These are phyloP conservation scores for Troglohyphantes excavatus DNA, from an alignment of 2,888 invertebrate species.

Conservation along the genomic window DNA sequence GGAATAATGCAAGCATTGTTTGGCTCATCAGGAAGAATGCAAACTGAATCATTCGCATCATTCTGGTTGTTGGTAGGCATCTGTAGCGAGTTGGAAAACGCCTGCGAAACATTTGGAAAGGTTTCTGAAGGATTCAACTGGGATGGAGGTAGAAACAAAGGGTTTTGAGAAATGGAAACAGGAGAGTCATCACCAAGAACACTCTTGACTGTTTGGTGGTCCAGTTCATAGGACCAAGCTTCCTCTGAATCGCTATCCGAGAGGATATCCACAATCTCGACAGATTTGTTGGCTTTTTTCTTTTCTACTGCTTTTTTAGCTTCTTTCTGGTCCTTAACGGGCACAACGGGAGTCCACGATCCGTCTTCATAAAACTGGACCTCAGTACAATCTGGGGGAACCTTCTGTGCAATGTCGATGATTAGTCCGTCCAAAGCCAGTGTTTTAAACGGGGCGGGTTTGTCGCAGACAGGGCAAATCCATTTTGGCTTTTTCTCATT, in stretches of 20 bases:
- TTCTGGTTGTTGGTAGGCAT: background rate
- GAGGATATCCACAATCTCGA: conserved; percentile 59
- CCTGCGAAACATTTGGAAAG: background rate
- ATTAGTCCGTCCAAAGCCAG: conserved; percentile 93
- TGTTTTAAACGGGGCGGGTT: conserved; percentile 93
- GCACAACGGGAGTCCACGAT: conserved; percentile 82
- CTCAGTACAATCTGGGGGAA: conserved; percentile 82
- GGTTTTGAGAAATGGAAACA: background rate
- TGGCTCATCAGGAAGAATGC: conserved; percentile 12
- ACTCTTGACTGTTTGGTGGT: conserved; percentile 18
- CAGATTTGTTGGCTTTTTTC: conserved; percentile 21
- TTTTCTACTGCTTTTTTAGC: conserved; percentile 23
- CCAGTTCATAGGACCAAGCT: conserved; percentile 30
- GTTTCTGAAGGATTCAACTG: background rate
- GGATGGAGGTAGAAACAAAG: background rate
- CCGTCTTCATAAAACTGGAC: conserved; percentile 83
- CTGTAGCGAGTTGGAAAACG: background rate
- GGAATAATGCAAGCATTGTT: conserved; percentile 36
- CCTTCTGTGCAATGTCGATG: conserved; percentile 82
- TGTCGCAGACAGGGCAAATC: conserved; percentile 99
- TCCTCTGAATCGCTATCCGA: conserved; percentile 67
- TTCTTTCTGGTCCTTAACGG: conserved; percentile 80
- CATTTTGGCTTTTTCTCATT: conserved; percentile 99
- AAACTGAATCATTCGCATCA: conserved; percentile 40
- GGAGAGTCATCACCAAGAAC: background rate